Base-by-base conservation (phyloP, 2,797 vertebrate species). In the Gobionotothen gibberifrons region DNA sequence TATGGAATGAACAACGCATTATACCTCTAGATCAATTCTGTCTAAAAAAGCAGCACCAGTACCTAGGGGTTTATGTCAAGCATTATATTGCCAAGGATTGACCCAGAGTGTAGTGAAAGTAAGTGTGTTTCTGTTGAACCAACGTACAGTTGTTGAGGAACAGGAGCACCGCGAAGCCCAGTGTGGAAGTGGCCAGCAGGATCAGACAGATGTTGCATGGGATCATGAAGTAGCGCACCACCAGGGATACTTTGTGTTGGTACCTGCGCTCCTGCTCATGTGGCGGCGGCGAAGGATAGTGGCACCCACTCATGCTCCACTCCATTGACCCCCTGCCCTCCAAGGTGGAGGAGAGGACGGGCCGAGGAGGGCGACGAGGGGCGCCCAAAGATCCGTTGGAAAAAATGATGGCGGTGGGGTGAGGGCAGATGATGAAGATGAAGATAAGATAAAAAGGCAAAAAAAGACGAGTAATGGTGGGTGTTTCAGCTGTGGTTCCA, bases 151-250 rank as follows among this genome's bases (percentile, higher is more conserved):
- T 98, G 90, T 97, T 98, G 93, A 99, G 97, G 94, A 98, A 98
- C 63, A 99, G 97, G 57, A 99, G 96, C 74, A 97, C 96, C 0
- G 98, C 98, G 40, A 98, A 97, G 71, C 97, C 97, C 86, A 99
- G 95, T 0, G 97, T 98, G 8, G 97, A 96, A 0, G 95, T 96
- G 82, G 98, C 98, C 94, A 99, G 92, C 78, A 99, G 96, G 90
- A 99, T 99, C 86, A 99, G 95, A 89, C 98, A 99, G 91, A 97
- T 97, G 94, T 99, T 99, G 94, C 98, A 99, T 1, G 98, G 98
- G 82, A 99, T 96, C 97, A 98, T 99, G 90, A 99, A 97, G 86
- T 98, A 98, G 0, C 97, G 96, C 69, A 99, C 97, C 79, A 98
- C 97, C 95, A 98, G 82, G 48, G 98, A 99, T 76, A 97, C 97